Conservation (phyloP, 2,113 vertebrate genomes). For the Saccopteryx leptura region DNA sequence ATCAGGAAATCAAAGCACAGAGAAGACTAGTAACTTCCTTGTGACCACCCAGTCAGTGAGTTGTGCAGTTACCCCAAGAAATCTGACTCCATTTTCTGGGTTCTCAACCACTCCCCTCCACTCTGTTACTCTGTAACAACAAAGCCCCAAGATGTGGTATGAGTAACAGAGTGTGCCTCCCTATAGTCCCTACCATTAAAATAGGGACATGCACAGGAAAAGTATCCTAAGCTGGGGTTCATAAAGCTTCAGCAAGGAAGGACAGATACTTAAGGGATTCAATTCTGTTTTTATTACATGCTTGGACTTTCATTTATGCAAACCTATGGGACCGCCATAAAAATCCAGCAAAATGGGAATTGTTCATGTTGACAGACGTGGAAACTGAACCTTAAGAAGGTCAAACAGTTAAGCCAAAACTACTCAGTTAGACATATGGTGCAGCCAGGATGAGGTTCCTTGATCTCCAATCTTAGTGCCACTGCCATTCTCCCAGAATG, state of each 20-base stretch:
- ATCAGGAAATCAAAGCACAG: background rate
- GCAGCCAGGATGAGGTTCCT: background rate
- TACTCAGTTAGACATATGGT: background rate
- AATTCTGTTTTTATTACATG: background rate
- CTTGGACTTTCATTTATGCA: background rate
- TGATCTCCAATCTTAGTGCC: background rate
- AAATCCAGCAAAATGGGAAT: background rate
- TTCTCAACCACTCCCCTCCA: background rate
- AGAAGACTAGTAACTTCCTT: background rate
- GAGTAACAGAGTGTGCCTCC: background rate
- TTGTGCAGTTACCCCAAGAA: background rate
- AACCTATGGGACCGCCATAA: background rate
- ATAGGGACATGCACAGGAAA: background rate
- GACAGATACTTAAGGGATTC: background rate
- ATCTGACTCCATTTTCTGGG: background rate
- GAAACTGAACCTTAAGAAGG: slow-evolving; percentile 3
- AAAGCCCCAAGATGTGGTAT: too few species aligned
- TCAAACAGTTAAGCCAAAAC: background rate
- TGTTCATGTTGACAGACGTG: background rate
- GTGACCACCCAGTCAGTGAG: background rate
- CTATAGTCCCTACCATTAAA: background rate
- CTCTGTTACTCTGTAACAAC: too few species aligned
- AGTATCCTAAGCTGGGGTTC: background rate
- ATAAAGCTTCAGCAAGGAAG: background rate
- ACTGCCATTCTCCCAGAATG: background rate